A percentile compares a stretch with the other conserved stretches of the same genome.
phyloP scores from a whole-genome alignment of 2,888 invertebrate genomes.

The Drosophila testacea region DNA sequence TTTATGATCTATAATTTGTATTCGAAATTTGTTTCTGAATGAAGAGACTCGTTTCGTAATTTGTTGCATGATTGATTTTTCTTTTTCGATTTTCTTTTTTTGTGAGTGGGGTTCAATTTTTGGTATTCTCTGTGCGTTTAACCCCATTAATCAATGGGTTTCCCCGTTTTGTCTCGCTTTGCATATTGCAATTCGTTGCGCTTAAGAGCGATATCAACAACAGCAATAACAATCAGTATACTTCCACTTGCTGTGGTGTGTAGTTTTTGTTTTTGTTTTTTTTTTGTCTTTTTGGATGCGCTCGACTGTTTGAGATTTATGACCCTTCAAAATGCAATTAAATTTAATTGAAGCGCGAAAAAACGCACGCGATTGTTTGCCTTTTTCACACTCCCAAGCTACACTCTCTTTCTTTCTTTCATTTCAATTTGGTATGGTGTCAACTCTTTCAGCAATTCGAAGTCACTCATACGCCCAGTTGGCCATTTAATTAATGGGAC shows the following conservation, averaged over 20 bases:
- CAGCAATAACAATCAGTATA: slow-evolving; percentile 11
- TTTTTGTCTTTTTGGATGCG: slow-evolving; percentile 40
- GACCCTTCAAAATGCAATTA: slow-evolving; percentile 82
- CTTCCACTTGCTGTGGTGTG: slow-evolving; percentile 29
- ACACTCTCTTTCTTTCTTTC: not conserved
- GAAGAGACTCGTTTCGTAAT: slow-evolving; percentile 45
- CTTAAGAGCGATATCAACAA: slow-evolving; percentile 28
- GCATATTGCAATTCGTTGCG: slow-evolving; percentile 72
- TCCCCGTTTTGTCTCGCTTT: slow-evolving; percentile 55
- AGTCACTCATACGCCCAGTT: slow-evolving; percentile 62
- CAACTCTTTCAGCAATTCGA: slow-evolving; percentile 14
- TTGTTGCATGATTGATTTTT: slow-evolving; percentile 68
- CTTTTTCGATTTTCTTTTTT: slow-evolving; percentile 25
- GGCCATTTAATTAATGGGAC: slow-evolving; percentile 72
- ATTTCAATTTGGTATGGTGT: slow-evolving; percentile 16
- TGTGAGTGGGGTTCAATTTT: slow-evolving; percentile 28
- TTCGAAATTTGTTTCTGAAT: slow-evolving; percentile 32
- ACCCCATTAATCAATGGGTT: slow-evolving; percentile 73
- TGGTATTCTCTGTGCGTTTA: slow-evolving; percentile 38
- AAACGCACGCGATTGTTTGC: slow-evolving; percentile 53
- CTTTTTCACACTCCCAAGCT: slow-evolving; percentile 64
- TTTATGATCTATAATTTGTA: slow-evolving; percentile 57
- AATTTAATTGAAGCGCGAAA: slow-evolving; percentile 82
- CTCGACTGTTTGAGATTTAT: slow-evolving; percentile 77
- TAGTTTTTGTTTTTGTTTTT: slow-evolving; percentile 35